Base-by-base conservation (phyloP, 2,113 vertebrate genomes). In the Vombatus ursinus region DNA sequence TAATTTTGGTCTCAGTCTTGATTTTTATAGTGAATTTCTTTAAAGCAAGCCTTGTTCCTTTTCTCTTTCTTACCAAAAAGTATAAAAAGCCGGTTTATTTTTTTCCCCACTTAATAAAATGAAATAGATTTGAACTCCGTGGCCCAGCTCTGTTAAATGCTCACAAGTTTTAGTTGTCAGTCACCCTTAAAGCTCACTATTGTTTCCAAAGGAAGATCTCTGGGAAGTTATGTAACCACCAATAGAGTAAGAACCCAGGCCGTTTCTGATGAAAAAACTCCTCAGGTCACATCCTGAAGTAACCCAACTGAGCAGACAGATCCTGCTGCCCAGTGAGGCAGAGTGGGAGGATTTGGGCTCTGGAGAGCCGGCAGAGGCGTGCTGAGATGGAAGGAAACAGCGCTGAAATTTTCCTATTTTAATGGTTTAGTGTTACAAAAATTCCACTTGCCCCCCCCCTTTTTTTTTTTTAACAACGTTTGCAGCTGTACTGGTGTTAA, bases 241-340 rank as follows among this genome's bases (percentile, higher is more conserved):
- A 50, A 23, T 93, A 47, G 50, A 95, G 57, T 28, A 24, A 49
- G 90, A 53, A 47, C 44, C 68, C 31, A 57, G 51, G 91, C 52
- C 61, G 24, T 24, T 95, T 95, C 54, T 10, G 52, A 84, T 93
- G 68, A 91, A 91, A 84, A 50, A 50, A n/a, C n/a, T n/a, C n/a
- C 57, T 90, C 90, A 90, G 68, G 53, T 92, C 50, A 37, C 48
- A 50, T 6, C 44, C 37, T 47, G 92, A 52, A 90, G 77, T 95
- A 24, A 90, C 23, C 25, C 52, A 93, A 93, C 50, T 91, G 57
- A 89, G 54, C 16, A 52, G 68, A 26, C 50, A 26, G 14, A 22
- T 92, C 52, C 50, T 92, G 53, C 61, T 96, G 52, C 50, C 50
- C 48, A 49, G 48, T 5, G 48, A 49, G 48, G 48, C 48, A 49